Percentiles rank a stretch among this genome's conserved stretches.
Evolutionary conservation across 53 echinoderm and acorn worm species (phyloP).

Genomic region (Holothuria leucospilota): DNA sequence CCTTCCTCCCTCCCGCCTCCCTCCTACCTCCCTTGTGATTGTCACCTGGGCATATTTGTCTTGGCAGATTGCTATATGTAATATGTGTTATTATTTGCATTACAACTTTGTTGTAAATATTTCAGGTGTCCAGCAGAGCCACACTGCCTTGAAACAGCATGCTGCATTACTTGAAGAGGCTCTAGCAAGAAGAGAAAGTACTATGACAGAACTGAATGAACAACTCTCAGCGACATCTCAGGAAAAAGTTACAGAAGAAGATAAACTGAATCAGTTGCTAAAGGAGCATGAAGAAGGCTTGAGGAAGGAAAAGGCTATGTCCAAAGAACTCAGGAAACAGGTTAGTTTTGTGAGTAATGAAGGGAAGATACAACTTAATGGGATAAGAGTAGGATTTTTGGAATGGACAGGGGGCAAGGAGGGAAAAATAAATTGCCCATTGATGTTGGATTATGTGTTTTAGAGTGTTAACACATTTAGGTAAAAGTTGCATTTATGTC

Average conservation of each 20-base stretch:
- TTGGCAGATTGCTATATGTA: too few relatives aligned
- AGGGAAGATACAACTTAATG: too few relatives aligned
- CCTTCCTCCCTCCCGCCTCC: too few relatives aligned
- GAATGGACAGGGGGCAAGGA: too few relatives aligned
- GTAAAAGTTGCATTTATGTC: too few relatives aligned
- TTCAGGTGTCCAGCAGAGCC: slow-evolving; percentile 98
- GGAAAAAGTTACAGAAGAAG: slow-evolving; percentile 76
- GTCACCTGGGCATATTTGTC: too few relatives aligned
- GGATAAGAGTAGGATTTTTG: too few relatives aligned
- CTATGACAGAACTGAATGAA: slow-evolving; percentile 76
- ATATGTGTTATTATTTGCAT: neutral
- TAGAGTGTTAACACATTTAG: too few relatives aligned
- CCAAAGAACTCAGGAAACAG: slow-evolving; percentile 75
- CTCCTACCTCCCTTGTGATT: too few relatives aligned
- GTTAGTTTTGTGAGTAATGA: slow-evolving; percentile 22
- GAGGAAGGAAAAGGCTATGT: slow-evolving; percentile 71
- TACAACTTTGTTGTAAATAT: neutral
- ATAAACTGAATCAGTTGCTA: slow-evolving; percentile 64
- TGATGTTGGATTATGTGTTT: too few relatives aligned
- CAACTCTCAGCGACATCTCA: slow-evolving; percentile 73
- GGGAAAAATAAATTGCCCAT: too few relatives aligned
- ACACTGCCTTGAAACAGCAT: slow-evolving; percentile 91
- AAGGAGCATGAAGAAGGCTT: slow-evolving; percentile 65
- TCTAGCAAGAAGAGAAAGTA: slow-evolving; percentile 80
- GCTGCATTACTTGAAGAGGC: slow-evolving; percentile 87